phyloP scores from a whole-genome alignment of 2,797 vertebrate species.

The Threskiornis aethiopicus region DNA sequence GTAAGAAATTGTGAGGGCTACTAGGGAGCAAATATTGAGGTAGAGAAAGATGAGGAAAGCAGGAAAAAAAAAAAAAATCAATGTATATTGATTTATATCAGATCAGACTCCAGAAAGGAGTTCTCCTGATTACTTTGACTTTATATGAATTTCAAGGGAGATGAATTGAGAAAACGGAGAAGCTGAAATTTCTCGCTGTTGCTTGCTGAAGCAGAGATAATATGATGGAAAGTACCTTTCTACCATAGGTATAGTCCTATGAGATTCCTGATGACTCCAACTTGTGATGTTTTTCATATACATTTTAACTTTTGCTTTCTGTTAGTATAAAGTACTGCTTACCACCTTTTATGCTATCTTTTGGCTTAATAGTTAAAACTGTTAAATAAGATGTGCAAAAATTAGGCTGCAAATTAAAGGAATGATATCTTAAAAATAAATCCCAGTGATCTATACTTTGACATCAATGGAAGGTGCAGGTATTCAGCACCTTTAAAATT shows the following conservation, averaged over 20 bases:
- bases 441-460: not conserved
- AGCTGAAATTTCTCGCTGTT: not conserved
- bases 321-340: not conserved
- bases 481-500: not conserved
- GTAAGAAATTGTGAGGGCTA: not conserved
- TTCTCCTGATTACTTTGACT: not conserved
- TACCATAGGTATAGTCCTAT: not conserved
- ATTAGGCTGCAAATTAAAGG: not conserved
- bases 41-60: not conserved
- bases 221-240: not conserved
- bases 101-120: not conserved
- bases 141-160: not conserved
- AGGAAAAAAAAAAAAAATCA: not conserved
- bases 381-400: not conserved
- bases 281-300: not conserved
- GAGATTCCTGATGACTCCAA: not conserved
- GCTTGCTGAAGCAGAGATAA: not conserved
- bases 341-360: not conserved
- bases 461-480: not conserved
- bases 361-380: not conserved
- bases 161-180: not conserved
- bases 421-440: not conserved
- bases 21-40: not conserved
- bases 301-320: not conserved
- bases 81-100: not conserved